Base-by-base conservation (phyloP, 2,113 vertebrate species). In the Oreochromis aureus region DNA sequence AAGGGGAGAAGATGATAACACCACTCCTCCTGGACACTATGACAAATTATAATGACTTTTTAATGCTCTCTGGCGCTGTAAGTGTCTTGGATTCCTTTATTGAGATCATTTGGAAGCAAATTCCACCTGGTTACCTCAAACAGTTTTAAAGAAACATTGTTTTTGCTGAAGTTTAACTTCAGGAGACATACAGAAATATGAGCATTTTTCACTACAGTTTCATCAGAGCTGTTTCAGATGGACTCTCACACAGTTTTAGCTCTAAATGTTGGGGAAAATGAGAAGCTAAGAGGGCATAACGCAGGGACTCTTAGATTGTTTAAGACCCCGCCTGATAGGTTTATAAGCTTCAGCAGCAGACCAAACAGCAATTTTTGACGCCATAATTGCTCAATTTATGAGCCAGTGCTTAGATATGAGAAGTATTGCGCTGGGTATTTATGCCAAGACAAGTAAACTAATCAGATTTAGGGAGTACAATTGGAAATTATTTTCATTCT, bases 381-480 rank as follows among this genome's bases (percentile, higher is more conserved):
- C 86, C 63, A 24, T 94, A 95, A 94, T 95, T 91, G 90, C 93
- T 81, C 82, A 79, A 88, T 84, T 93, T 89, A 92, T 92, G 88
- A 92, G 71, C 90, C 82, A 90, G 54, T 86, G 85, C 90, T 89
- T 58, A 89, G 89, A 95, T 92, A 95, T 89, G 86, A 86, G 73
- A 81, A 59, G 73, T 58, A 89, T 89, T 91, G 82, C 53, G 44
- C 89, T 90, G 48, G 22, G 4, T 87, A 87, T 90, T 93, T 89
- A 90, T 81, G 93, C 94, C 94, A 95, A 94, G 91, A 92, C 80
- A 95, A 94, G 91, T 93, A 93, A 86, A 83, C 78, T 94, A 96
- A 96, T 96, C 93, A 95, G 94, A 96, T 95, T 81, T 84, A 86
- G 73, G 80, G 66, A 82, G 87, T 82, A 55, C 41, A 61, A 91